phyloP scores from a whole-genome alignment of 2,113 vertebrate species.

The Amblyopsis rosae region DNA sequence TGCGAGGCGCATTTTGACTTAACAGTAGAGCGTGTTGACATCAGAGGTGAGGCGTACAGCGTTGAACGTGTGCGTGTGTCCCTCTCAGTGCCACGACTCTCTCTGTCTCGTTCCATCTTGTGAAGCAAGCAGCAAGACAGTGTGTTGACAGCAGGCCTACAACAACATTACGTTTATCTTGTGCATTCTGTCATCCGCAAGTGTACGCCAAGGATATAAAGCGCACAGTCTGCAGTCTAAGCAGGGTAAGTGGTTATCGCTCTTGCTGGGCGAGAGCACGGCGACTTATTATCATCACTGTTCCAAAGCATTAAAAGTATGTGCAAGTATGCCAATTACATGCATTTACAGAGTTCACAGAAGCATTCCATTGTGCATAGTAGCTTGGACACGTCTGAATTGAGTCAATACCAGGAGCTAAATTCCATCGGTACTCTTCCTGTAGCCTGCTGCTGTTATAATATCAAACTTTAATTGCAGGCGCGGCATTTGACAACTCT shows the following conservation, averaged over 20 bases:
- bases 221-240: constrained; percentile 60
- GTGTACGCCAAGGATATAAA: constrained; percentile 50
- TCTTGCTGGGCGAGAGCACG: constrained; percentile 43
- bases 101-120: constrained; percentile 80
- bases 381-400: background rate
- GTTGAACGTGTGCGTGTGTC: constrained; percentile 70
- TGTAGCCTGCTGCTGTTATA: constrained; percentile 24
- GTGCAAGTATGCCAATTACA: constrained; percentile 31
- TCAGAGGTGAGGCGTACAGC: constrained; percentile 73
- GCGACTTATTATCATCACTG: constrained; percentile 51
- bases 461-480: constrained; percentile 50
- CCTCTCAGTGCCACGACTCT: constrained; percentile 79
- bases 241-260: constrained; percentile 58
- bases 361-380: constrained; percentile 12
- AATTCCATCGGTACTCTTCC: constrained; percentile 37
- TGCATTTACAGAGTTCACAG: constrained; percentile 31
- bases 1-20: constrained; percentile 46
- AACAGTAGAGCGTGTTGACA: constrained; percentile 74
- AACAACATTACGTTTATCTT: constrained; percentile 38
- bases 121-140: constrained; percentile 53
- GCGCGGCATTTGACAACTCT: constrained; percentile 29
- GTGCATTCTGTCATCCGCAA: constrained; percentile 39
- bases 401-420: constrained; percentile 25
- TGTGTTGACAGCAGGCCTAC: constrained; percentile 53
- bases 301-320: constrained; percentile 34